These are phyloP conservation scores for Sarotherodon lohbergeri DNA, from an alignment of 2,113 vertebrate genomes.

Conservation along the genomic window DNA sequence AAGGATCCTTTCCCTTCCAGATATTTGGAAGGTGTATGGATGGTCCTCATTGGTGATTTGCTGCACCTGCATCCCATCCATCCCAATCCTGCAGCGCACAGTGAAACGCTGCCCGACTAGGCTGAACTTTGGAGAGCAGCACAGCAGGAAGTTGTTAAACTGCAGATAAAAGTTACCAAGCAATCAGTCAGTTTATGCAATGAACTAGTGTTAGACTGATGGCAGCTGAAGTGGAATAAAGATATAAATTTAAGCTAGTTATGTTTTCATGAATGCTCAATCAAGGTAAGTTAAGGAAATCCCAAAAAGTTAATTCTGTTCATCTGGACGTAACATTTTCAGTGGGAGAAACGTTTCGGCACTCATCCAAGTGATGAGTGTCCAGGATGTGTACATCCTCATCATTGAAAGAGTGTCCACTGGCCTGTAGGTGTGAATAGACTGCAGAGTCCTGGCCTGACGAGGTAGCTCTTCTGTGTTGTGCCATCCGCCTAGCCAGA, in stretches of 20 bases:
- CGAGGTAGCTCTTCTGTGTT: accelerated
- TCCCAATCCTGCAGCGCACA: constrained; percentile 83
- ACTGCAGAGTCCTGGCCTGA: accelerated
- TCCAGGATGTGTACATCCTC: not conserved
- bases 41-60: constrained; percentile 88
- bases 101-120: constrained; percentile 87
- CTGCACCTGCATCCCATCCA: constrained; percentile 89
- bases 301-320: not conserved
- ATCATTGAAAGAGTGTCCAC: not conserved
- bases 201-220: not conserved
- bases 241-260: accelerated
- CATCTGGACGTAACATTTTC: not conserved
- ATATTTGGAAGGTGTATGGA: constrained; percentile 88
- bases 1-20: constrained; percentile 86
- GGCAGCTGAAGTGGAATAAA: not conserved
- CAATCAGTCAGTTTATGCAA: not conserved
- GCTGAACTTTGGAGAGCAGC: constrained; percentile 92
- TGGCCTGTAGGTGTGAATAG: not conserved
- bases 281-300: not conserved
- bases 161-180: constrained; percentile 36
- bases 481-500: accelerated
- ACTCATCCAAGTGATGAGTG: not conserved
- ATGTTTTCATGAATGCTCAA: not conserved
- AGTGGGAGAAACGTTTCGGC: not conserved
- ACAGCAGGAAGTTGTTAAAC: constrained; percentile 96